Percentiles rank a stretch among this genome's conserved stretches.
Conservation (phyloP, 2,888 invertebrate species). For the Limenitis camilla region DNA sequence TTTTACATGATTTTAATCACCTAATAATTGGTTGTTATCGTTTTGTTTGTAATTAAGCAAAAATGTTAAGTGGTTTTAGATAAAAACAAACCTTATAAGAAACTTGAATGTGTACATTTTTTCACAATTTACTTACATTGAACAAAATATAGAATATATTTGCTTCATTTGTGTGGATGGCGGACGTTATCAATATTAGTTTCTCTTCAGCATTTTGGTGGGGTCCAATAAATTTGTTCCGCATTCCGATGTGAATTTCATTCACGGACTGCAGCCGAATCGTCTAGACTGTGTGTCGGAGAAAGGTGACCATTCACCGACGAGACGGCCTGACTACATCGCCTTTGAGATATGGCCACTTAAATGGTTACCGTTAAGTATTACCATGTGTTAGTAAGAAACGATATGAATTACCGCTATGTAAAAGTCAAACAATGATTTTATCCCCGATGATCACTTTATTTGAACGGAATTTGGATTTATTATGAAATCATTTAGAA, state of each 20-base stretch:
- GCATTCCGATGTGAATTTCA: slow-evolving; percentile 70
- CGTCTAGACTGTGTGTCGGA: slow-evolving; percentile 72
- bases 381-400: slow-evolving; percentile 14
- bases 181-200: slow-evolving; percentile 1
- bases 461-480: too few species aligned
- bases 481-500: too few species aligned
- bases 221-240: slow-evolving; percentile 61
- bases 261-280: slow-evolving; percentile 63
- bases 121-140: too few species aligned
- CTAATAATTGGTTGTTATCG: too few species aligned
- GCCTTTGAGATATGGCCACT: slow-evolving; percentile 46
- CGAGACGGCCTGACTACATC: slow-evolving; percentile 45
- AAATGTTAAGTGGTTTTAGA: too few species aligned
- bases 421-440: slow-evolving; percentile 3
- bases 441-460: not conserved
- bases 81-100: too few species aligned
- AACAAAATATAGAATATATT: too few species aligned
- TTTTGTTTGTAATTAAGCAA: too few species aligned
- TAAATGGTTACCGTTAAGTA: slow-evolving; percentile 47
- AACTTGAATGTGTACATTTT: too few species aligned
- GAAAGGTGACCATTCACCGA: slow-evolving; percentile 73
- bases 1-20: too few species aligned
- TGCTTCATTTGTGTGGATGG: too few species aligned
- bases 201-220: slow-evolving; percentile 39
- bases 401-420: slow-evolving; percentile 8